phyloP scores from a whole-genome alignment of 2,888 invertebrate species.

The Atethmia centrago region DNA sequence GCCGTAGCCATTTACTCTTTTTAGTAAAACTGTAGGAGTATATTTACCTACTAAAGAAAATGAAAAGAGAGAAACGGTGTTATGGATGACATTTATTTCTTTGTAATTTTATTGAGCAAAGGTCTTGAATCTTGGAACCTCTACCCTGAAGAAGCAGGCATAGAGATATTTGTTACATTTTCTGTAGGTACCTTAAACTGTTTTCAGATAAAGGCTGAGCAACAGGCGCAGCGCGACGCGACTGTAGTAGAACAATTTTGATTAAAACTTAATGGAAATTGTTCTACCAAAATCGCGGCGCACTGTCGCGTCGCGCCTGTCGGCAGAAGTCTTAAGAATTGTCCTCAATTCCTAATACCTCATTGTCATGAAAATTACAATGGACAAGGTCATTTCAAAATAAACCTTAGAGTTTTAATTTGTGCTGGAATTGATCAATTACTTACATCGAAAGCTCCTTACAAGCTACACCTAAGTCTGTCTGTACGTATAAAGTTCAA shows the following conservation, averaged over 20 bases:
- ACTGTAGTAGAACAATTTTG: too few relatives aligned
- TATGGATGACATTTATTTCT: not conserved
- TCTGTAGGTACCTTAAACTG: not conserved
- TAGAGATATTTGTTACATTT: not conserved
- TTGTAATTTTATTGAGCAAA: not conserved
- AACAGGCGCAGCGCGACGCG: too few relatives aligned
- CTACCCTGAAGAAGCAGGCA: not conserved
- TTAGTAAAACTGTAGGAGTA: not conserved
- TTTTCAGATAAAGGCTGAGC: not conserved
- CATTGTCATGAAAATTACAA: not conserved
- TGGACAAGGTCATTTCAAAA: not conserved
- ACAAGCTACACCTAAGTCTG: not conserved
- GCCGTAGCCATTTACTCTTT: not conserved
- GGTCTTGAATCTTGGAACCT: not conserved
- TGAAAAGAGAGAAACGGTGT: too few relatives aligned
- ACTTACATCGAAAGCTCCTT: conserved; percentile 10
- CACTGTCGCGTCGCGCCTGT: too few relatives aligned
- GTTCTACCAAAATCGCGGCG: too few relatives aligned
- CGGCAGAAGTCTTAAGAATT: too few relatives aligned
- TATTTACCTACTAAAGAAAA: not conserved
- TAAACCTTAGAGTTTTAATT: not conserved
- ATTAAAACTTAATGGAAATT: too few relatives aligned
- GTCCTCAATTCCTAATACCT: not conserved
- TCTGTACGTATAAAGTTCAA: conserved; percentile 29
- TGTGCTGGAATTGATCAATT: conserved; percentile 15